phyloP scores from a whole-genome alignment of 2,113 vertebrate species.

The Limanda limanda region DNA sequence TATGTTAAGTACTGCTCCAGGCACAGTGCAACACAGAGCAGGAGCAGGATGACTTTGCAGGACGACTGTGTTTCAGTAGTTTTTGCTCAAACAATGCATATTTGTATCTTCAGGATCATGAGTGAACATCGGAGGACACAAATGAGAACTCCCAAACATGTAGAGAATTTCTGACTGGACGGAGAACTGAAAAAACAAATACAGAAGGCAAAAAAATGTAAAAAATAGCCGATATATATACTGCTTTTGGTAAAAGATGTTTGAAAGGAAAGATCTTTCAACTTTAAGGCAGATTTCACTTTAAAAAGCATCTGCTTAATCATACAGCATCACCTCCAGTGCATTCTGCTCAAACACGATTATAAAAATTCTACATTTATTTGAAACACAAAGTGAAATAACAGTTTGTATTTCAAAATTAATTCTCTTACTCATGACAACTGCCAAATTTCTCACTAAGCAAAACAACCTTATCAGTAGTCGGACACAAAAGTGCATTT shows the following conservation, averaged over 20 bases:
- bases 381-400: conserved; percentile 11
- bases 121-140: conserved; percentile 9
- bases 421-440: conserved; percentile 20
- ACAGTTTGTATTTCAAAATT: background rate
- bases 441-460: conserved; percentile 26
- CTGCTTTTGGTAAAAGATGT: conserved; percentile 44
- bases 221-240: background rate
- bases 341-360: conserved; percentile 3
- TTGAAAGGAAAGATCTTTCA: background rate
- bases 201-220: conserved; percentile 2
- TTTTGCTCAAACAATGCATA: conserved; percentile 37
- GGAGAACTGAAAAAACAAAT: background rate
- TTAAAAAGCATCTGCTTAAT: background rate
- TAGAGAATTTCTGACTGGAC: background rate
- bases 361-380: background rate
- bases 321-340: conserved; percentile 11
- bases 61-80: background rate
- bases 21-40: conserved; percentile 22
- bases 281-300: too few relatives aligned
- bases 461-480: conserved; percentile 46
- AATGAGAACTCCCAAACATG: background rate
- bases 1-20: conserved; percentile 6
- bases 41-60: conserved; percentile 11
- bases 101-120: background rate
- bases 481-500: conserved; percentile 73